Evolutionary conservation across 2,888 invertebrate species (phyloP).

Genomic region (Lasiommata megera): DNA sequence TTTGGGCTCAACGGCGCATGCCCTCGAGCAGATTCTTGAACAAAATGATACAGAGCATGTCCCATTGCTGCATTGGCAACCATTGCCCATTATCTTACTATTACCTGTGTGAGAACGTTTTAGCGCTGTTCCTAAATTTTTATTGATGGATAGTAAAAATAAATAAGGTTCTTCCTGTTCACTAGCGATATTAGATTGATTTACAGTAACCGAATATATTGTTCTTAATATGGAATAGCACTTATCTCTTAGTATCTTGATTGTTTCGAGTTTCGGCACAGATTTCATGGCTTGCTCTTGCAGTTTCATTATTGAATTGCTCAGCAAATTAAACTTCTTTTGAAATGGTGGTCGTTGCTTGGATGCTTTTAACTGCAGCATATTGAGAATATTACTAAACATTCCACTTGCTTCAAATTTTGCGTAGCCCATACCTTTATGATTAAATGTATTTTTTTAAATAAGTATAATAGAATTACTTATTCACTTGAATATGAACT

Average conservation of each 20-base stretch:
- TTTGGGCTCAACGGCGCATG: conserved; percentile 49
- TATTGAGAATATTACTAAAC: conserved; percentile 45
- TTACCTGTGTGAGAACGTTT: conserved; percentile 60
- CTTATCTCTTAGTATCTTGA: conserved; percentile 46
- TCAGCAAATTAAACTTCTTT: conserved; percentile 40
- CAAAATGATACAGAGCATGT: conserved; percentile 51
- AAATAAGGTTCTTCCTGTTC: conserved; percentile 45
- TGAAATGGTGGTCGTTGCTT: conserved; percentile 37
- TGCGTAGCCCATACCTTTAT: conserved; percentile 38
- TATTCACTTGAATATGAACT: no score
- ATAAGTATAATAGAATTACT: no score
- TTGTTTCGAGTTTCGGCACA: conserved; percentile 33
- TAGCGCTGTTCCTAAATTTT: conserved; percentile 52
- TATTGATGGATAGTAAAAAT: conserved; percentile 47
- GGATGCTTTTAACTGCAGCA: conserved; percentile 43
- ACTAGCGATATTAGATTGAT: conserved; percentile 29
- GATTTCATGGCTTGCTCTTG: conserved; percentile 41
- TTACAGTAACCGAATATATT: conserved; percentile 46
- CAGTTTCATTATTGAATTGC: conserved; percentile 40
- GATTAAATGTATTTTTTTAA: conserved; percentile 1
- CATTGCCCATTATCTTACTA: conserved; percentile 42
- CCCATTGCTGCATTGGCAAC: conserved; percentile 51
- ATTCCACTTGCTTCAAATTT: conserved; percentile 51
- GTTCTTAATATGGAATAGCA: conserved; percentile 43
- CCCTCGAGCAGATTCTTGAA: conserved; percentile 45